A percentile compares a stretch with the other conserved stretches of the same genome.
phyloP scores from a whole-genome alignment of 2,113 vertebrate species.

The Datnioides undecimradiatus region DNA sequence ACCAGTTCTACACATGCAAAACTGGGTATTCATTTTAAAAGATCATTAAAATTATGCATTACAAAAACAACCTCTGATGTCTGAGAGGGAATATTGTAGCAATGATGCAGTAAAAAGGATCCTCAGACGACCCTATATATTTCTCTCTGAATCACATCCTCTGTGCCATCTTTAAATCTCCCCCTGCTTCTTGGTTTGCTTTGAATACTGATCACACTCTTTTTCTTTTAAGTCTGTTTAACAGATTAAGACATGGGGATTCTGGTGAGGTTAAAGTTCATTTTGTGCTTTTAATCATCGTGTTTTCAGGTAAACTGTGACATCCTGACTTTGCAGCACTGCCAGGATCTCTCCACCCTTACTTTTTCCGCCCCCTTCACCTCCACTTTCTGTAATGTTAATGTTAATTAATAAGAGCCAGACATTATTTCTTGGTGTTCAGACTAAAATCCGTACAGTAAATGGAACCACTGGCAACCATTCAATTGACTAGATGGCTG shows the following conservation, averaged over 20 bases:
- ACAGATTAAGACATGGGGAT: constrained; percentile 17
- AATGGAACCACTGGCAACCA: constrained; percentile 67
- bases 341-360: constrained; percentile 5
- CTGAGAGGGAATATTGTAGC: constrained; percentile 11
- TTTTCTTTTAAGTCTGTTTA: constrained; percentile 2
- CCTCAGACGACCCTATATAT: constrained; percentile 5
- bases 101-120: constrained; percentile 4
- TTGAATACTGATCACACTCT: not conserved
- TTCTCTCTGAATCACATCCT: constrained; percentile 9
- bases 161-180: not conserved
- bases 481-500: constrained; percentile 47
- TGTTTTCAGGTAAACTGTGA: constrained; percentile 38
- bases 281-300: constrained; percentile 20
- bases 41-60: not conserved
- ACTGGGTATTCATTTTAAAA: not conserved
- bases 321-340: constrained; percentile 17
- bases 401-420: constrained; percentile 48
- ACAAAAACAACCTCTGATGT: constrained; percentile 11
- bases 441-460: constrained; percentile 44
- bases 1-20: not conserved
- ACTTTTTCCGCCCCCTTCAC: not conserved
- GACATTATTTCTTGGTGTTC: constrained; percentile 53
- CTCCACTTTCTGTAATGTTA: constrained; percentile 37
- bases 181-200: not conserved
- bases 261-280: constrained; percentile 15